A percentile compares a stretch with the other conserved stretches of the same genome.
These are phyloP conservation scores for Bagarius yarrelli DNA, from an alignment of 2,113 vertebrate species.

Conservation along the genomic window DNA sequence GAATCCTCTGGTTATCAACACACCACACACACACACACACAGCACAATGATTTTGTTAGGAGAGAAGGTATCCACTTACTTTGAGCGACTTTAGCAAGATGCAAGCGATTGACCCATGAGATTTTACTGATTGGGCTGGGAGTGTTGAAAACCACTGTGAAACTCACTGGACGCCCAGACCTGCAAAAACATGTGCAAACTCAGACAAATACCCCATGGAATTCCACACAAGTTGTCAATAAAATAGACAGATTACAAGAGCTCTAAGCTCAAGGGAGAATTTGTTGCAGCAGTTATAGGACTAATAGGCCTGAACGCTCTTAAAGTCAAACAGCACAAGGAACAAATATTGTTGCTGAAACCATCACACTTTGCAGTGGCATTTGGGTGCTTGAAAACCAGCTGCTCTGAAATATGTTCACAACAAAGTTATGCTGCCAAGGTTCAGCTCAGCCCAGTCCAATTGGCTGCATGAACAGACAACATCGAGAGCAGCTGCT, in stretches of 20 bases:
- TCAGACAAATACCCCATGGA: conserved; percentile 22
- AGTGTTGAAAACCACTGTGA: conserved; percentile 87
- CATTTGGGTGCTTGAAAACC: conserved; percentile 3
- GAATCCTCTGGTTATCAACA: too few species aligned
- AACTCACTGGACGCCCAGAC: conserved; percentile 82
- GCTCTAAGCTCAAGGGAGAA: conserved; percentile 1
- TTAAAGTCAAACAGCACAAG: not conserved
- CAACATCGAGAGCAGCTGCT: conserved; percentile 14
- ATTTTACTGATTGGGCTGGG: conserved; percentile 85
- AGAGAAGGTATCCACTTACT: conserved; percentile 80
- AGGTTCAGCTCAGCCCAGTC: conserved; percentile 10
- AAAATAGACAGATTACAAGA: conserved; percentile 8
- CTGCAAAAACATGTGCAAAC: conserved; percentile 57
- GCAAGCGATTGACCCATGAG: conserved; percentile 85
- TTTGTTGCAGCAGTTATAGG: not conserved
- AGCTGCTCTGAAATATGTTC: conserved; percentile 32
- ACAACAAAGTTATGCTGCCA: conserved; percentile 19
- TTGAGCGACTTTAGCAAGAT: conserved; percentile 81
- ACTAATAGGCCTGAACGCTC: not conserved
- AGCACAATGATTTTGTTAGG: not conserved
- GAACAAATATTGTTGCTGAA: conserved; percentile 4
- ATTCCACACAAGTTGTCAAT: conserved; percentile 16
- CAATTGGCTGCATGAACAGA: conserved; percentile 13
- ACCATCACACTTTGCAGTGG: conserved; percentile 1
- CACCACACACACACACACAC: conserved; percentile 3